Evolutionary conservation across 2,888 invertebrate genomes (phyloP), one percentile per base, ranked within the genome.

Genomic region (Epistrophe grossulariae): DNA sequence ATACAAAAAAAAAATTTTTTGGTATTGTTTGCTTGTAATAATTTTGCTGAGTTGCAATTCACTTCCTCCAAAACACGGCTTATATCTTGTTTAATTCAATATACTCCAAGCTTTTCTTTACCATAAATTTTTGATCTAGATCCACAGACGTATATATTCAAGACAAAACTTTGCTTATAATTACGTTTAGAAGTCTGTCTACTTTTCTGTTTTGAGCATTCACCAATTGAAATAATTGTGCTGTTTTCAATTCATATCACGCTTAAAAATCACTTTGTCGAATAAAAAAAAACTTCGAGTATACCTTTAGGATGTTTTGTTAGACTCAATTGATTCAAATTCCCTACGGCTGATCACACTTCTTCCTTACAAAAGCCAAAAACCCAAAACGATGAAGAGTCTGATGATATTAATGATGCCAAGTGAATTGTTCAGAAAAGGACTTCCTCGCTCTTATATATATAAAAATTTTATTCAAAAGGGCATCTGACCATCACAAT

Each of bases 381-480:
- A 31, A 0, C 31, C 7, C 31, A 31, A 31, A 43, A 62, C 4
- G 2, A n/a, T 11, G 4, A 15, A 64, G n/a, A n/a, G 45, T 48
- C 64, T 64, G 64, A 45, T 31, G 17, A n/a, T 45, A 64, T 45
- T 45, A 64, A 64, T 28, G 45, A 45, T 48, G 62, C 43, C n/a
- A n/a, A n/a, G 9, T 43, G 15, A 24, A 28, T 45, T 43, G 10
- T 40, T 24, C 40, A 24, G 0, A 62, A 28, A 64, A 64, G 45
- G n/a, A 45, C 64, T 31, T 45, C 45, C 28, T 28, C n/a, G 9
- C n/a, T 45, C 31, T 24, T 24, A 2, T 24, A 24, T 24, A 24
- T 64, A 45, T 64, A 40, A 64, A 64, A 64, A 64, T 31, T 64
- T 11, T 45, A 64, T 64, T 64, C 17, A 31, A 64, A 64, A 45